These are phyloP conservation scores for Mormyrus hasselquistii DNA, from an alignment of 2,797 vertebrate species.

Conservation along the genomic window DNA sequence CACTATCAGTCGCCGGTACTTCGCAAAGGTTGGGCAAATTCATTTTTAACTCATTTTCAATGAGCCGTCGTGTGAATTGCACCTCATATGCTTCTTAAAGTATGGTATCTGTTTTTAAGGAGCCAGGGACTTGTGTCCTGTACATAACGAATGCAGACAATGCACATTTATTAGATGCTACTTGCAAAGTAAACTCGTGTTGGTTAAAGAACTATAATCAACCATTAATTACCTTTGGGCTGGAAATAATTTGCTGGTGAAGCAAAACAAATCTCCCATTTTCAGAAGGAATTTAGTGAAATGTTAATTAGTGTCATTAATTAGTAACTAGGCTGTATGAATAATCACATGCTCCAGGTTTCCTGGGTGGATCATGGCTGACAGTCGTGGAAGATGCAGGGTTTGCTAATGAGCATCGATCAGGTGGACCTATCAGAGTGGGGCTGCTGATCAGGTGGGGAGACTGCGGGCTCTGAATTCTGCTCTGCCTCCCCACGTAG, in stretches of 20 bases:
- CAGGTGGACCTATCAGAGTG: not conserved
- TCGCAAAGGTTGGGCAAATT: not conserved
- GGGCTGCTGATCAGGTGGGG: not conserved
- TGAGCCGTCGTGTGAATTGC: not conserved
- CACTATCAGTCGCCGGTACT: not conserved
- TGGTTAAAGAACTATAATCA: not conserved
- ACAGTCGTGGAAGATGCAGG: not conserved
- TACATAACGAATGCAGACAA: not conserved
- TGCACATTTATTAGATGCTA: not conserved
- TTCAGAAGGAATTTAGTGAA: not conserved
- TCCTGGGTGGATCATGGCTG: not conserved
- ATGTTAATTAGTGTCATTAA: not conserved
- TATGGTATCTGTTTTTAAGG: not conserved
- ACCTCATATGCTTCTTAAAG: not conserved
- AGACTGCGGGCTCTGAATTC: not conserved
- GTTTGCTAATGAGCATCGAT: not conserved
- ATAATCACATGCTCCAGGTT: not conserved
- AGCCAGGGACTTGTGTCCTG: not conserved
- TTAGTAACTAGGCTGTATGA: not conserved
- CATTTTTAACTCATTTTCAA: not conserved
- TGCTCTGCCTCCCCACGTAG: slow-evolving; percentile 52
- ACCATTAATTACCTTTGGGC: not conserved
- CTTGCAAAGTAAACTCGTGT: not conserved
- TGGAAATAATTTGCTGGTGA: not conserved
- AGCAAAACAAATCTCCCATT: not conserved